Evolutionary conservation across 1,140 invertebrate species (phyloP).

Genomic region (Penaeus vannamei): DNA sequence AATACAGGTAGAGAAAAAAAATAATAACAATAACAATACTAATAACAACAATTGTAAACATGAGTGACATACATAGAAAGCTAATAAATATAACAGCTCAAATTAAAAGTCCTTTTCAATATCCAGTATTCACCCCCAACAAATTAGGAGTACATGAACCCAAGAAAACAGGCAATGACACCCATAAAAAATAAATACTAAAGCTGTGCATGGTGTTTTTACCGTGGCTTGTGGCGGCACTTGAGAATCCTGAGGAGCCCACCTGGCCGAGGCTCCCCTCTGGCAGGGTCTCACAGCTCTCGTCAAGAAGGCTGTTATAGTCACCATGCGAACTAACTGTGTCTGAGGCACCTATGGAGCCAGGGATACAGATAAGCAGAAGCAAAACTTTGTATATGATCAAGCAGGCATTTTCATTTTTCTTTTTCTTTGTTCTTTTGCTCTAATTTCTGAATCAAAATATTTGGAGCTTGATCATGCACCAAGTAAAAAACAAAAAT

Average conservation of each 20-base stretch:
- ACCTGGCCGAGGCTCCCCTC: slow-evolving; percentile 47
- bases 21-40: too few relatives aligned
- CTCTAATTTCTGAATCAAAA: too few relatives aligned
- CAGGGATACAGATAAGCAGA: slow-evolving; percentile 1
- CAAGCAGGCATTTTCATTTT: slow-evolving; percentile 22
- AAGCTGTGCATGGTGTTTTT: background rate
- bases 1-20: too few relatives aligned
- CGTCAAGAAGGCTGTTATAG: slow-evolving; percentile 61
- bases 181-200: background rate
- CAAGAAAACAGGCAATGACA: background rate
- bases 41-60: background rate
- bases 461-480: too few relatives aligned
- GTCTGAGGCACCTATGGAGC: slow-evolving; percentile 60
- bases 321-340: slow-evolving; percentile 63
- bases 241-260: slow-evolving; percentile 26
- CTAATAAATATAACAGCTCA: background rate
- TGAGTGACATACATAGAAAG: background rate
- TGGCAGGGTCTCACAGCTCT: slow-evolving; percentile 47
- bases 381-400: slow-evolving; percentile 29
- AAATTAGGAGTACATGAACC: background rate
- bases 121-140: background rate
- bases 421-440: too few relatives aligned
- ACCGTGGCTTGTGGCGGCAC: slow-evolving; percentile 46
- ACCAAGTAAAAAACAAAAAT: too few relatives aligned
- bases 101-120: background rate